Evolutionary conservation across 2,888 invertebrate species (phyloP), one percentile per base, ranked within the genome.

Genomic region (Macrophya alboannulata): DNA sequence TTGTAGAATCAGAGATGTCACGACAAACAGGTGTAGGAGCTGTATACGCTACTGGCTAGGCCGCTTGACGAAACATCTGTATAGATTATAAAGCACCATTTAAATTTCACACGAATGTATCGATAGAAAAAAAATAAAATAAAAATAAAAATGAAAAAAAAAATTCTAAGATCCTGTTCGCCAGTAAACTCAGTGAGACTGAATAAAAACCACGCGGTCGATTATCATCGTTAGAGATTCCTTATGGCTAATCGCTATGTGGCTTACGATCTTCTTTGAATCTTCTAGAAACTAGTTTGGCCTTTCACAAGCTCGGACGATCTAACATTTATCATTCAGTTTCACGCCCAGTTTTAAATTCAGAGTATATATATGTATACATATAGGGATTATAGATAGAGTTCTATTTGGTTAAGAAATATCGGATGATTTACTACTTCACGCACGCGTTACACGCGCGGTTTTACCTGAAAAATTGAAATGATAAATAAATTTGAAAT

Each of bases 401-500:
- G 62, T 62, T 62, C 1, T 62, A 25, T 62, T 12, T 25, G 25
- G 25, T 62, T 62, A 62, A 4, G 62, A 62, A 62, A 62, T 62
- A 25, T 25, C 62, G 4, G 2, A 6, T 55, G 55, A 55, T 55
- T 55, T n/a, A n/a, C 55, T 55, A 17, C 55, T 17, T 55, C 17
- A 55, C n/a, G 31, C n/a, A 5, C 51, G 51, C 31, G 8, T n/a
- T 55, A n/a, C n/a, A n/a, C 10, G 8, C 17, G 5, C 31, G 37
- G 8, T 6, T 31, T 31, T 65, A 25, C 65, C 21, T 68, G n/a
- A 31, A 31, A 0, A 68, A 21, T 68, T 12, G 21, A 68, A 68
- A 31, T 40, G n/a, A 65, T 10, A 12, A 10, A 25, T 31, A 5
- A 86, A 87, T 87, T n/a, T n/a, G n/a, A 86, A 86, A 86, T 87